A percentile compares a stretch with the other conserved stretches of the same genome.
Evolutionary conservation across 1,140 invertebrate genomes (phyloP).

Genomic region (Dinothrombium tinctorium): DNA sequence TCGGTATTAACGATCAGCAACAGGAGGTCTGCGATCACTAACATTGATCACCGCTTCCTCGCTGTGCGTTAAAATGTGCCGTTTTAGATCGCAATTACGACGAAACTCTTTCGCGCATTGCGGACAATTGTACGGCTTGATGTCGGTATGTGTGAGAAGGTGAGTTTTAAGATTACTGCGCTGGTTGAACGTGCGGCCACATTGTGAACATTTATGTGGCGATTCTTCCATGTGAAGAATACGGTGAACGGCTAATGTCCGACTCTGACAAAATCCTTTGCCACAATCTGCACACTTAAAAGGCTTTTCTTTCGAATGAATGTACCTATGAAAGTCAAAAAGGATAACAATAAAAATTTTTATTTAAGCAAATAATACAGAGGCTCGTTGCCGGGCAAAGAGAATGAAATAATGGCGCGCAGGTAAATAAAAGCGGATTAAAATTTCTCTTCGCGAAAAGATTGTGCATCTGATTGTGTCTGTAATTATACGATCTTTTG

Average conservation of each 20-base stretch:
- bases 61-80: slow-evolving; percentile 61
- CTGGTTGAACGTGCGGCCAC: slow-evolving; percentile 58
- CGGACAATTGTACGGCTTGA: slow-evolving; percentile 41
- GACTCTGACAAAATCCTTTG: slow-evolving; percentile 85
- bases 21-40: too few relatives aligned
- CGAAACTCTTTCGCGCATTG: slow-evolving; percentile 22
- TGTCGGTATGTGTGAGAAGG: slow-evolving; percentile 71
- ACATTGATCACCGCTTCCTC: too few relatives aligned
- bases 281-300: slow-evolving; percentile 86
- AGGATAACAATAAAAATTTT: too few relatives aligned
- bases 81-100: slow-evolving; percentile 20
- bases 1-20: too few relatives aligned
- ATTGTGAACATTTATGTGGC: slow-evolving; percentile 54
- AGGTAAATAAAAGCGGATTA: too few relatives aligned
- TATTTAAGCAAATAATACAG: too few relatives aligned
- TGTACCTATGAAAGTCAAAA: slow-evolving; percentile 41
- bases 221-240: slow-evolving; percentile 70
- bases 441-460: too few relatives aligned
- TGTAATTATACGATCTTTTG: too few relatives aligned
- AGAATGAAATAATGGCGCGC: too few relatives aligned
- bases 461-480: too few relatives aligned
- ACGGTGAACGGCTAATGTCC: slow-evolving; percentile 78
- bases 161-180: slow-evolving; percentile 73
- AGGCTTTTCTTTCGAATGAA: too few relatives aligned
- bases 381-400: too few relatives aligned